Percentiles rank a stretch among this genome's conserved stretches.
These are phyloP conservation scores for Leptinotarsa texana DNA, from an alignment of 1,140 invertebrate species.

Conservation along the genomic window DNA sequence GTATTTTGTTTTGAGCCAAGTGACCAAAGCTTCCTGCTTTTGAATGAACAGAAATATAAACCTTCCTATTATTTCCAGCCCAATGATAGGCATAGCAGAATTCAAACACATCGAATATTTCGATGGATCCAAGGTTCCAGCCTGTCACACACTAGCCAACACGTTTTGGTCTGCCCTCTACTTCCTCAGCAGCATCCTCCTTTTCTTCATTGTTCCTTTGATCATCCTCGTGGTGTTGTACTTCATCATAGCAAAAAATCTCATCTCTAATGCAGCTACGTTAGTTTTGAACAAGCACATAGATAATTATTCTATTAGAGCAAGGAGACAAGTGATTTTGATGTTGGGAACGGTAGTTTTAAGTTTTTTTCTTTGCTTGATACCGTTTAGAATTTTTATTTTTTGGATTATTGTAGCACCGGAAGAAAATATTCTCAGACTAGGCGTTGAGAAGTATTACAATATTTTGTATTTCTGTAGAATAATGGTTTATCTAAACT, in stretches of 20 bases:
- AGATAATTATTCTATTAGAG: conserved; percentile 65
- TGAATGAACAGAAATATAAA: not conserved
- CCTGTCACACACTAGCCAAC: conserved; percentile 70
- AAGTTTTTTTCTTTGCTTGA: conserved; percentile 83
- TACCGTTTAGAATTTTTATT: conserved; percentile 82
- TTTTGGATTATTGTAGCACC: conserved; percentile 76
- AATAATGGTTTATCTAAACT: conserved; percentile 86
- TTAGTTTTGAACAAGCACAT: conserved; percentile 64
- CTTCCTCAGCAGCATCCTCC: conserved; percentile 70
- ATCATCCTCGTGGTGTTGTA: conserved; percentile 77
- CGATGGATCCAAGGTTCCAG: conserved; percentile 60
- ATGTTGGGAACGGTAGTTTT: conserved; percentile 85
- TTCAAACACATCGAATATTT: conserved; percentile 61
- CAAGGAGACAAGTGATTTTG: conserved; percentile 72
- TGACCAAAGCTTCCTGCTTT: not conserved
- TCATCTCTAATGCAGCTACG: conserved; percentile 67
- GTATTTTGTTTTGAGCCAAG: not conserved
- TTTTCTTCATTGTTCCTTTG: conserved; percentile 79
- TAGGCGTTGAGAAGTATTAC: conserved; percentile 75
- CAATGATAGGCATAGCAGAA: conserved; percentile 67
- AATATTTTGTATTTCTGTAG: conserved; percentile 80
- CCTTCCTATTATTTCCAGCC: conserved; percentile 59
- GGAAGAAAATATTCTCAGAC: conserved; percentile 60
- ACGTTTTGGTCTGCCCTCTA: conserved; percentile 71
- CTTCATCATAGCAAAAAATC: conserved; percentile 73